Base-by-base conservation (phyloP, 2,888 invertebrate genomes). In the Sympetrum striolatum region DNA sequence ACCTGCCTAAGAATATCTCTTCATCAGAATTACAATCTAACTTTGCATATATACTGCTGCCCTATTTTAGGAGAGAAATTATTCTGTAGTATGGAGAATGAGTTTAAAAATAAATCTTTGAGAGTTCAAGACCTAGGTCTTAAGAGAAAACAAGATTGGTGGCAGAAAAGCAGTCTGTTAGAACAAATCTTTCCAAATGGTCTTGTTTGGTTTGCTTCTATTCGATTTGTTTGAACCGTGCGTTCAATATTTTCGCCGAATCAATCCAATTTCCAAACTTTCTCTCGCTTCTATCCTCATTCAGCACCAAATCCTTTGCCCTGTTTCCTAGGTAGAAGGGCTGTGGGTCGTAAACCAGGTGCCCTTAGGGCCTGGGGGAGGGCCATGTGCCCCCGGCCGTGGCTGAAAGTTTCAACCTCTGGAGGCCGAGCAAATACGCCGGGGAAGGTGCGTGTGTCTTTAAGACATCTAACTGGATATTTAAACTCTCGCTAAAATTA, bases 261-360 rank as follows among this genome's bases (percentile, higher is more conserved):
- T 82, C 82, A 82, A 82, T 82, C 82, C 82, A 82, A 82, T 82
- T 82, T 58, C 22, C 82, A 58, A 82, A 82, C 82, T 82, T 82
- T 58, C 31, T 44, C 58, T 12, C 58, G 35, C 18, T 82, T 64
- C 22, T 15, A 31, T 48, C 44, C 48, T 14, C 58, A 22, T 58
- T 35, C 58, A 53, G 18, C 5, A 25, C 8, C 82, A n/a, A 73
- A 31, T 73, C 73, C 39, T 37, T 39, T 22, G 81, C 22, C 22
- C 48, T 18, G 82, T 25, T 73, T 73, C 31, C 73, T 73, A 31
- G 81, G 53, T 15, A 53, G 25, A 18, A 1, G 53, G 82, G 53
- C 12, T 12, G 48, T 3, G 82, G 53, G 82, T 82, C 58, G 58
- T 58, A 82, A 82, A 58, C 58, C 82, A 82, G 58, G 82, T 58